These are phyloP conservation scores for Melieria crassipennis DNA, from an alignment of 2,888 invertebrate species.

Conservation along the genomic window DNA sequence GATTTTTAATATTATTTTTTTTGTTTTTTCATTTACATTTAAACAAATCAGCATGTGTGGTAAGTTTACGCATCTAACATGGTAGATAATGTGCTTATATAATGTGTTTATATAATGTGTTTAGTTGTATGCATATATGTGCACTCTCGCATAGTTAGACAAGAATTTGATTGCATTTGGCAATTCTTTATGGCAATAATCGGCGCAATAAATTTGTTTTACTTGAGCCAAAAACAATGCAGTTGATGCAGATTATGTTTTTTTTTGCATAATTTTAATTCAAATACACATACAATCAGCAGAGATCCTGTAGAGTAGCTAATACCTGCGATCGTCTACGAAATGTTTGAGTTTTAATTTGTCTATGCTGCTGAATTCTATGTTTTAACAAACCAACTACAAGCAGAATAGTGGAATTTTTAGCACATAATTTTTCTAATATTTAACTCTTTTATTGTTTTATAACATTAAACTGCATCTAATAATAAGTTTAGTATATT, in stretches of 20 bases:
- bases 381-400: slow-evolving; percentile 7
- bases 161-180: slow-evolving; percentile 57
- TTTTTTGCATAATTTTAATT: slow-evolving; percentile 3
- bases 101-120: background rate
- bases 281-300: too few relatives aligned
- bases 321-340: slow-evolving; percentile 57
- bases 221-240: too few relatives aligned
- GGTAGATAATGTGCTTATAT: background rate
- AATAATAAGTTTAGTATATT: too few relatives aligned
- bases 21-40: slow-evolving; percentile 10
- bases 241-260: background rate
- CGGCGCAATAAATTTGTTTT: background rate
- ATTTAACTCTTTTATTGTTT: too few relatives aligned
- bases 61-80: too few relatives aligned
- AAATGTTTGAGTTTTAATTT: slow-evolving; percentile 60
- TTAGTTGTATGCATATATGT: background rate
- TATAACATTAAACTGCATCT: too few relatives aligned
- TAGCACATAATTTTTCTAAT: too few relatives aligned
- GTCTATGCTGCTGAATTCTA: slow-evolving; percentile 16
- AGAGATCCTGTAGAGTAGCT: background rate
- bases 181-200: slow-evolving; percentile 48
- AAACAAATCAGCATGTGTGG: background rate
- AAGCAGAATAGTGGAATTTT: too few relatives aligned
- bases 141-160: slow-evolving; percentile 6
- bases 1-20: background rate